Evolutionary conservation across 2,888 invertebrate species (phyloP).

Genomic region (Eilema sororculum): DNA sequence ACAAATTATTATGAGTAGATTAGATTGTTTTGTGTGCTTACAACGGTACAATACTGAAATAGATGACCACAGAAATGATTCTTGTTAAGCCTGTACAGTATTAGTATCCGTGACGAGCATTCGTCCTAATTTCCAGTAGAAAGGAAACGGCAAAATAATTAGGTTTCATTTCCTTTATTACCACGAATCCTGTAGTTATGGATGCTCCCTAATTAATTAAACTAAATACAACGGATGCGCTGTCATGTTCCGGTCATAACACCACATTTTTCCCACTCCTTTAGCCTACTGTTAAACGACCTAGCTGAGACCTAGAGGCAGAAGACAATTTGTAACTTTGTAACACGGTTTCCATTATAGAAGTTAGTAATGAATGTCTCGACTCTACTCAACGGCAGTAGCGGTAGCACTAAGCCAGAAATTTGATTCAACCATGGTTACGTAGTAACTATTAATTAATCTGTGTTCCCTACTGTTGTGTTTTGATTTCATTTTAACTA

Average conservation of each 20-base stretch:
- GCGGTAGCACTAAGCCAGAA: too few relatives aligned
- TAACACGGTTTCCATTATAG: too few relatives aligned
- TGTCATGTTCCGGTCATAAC: background rate
- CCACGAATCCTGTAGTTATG: slow-evolving; percentile 38
- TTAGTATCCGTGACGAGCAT: background rate
- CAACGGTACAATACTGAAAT: too few relatives aligned
- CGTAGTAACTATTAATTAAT: too few relatives aligned
- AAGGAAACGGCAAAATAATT: slow-evolving; percentile 36
- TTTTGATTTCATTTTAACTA: background rate
- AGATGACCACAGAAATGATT: background rate
- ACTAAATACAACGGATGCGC: slow-evolving; percentile 21
- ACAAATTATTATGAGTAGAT: too few relatives aligned
- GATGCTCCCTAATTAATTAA: slow-evolving; percentile 25
- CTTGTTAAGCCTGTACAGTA: background rate
- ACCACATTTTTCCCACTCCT: background rate
- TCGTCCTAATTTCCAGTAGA: slow-evolving; percentile 23
- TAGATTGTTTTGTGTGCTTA: too few relatives aligned
- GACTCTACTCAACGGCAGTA: background rate
- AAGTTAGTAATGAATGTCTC: too few relatives aligned
- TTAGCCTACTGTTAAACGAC: background rate
- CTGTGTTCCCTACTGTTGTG: too few relatives aligned
- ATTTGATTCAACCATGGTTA: background rate
- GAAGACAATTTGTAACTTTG: too few relatives aligned
- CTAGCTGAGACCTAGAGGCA: too few relatives aligned
- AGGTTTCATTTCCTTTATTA: slow-evolving; percentile 45